These are phyloP conservation scores for Poecilia wingei DNA, from an alignment of 2,797 vertebrate genomes.

Conservation along the genomic window DNA sequence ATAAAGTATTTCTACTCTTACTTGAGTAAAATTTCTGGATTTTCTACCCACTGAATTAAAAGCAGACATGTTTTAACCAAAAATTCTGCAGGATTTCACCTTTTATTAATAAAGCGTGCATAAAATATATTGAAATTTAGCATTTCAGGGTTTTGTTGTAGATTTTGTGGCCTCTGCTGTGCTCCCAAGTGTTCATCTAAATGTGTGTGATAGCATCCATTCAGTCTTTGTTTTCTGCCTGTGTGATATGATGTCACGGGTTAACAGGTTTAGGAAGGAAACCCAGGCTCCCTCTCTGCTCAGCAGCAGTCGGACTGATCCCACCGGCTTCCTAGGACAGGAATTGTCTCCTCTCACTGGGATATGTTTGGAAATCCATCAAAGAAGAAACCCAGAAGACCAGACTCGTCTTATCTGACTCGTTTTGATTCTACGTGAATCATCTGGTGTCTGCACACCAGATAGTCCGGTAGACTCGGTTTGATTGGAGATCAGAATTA, in stretches of 20 bases:
- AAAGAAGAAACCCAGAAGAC: background rate
- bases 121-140: background rate
- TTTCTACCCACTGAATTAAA: too few species aligned
- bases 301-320: background rate
- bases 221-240: background rate
- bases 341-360: background rate
- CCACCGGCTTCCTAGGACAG: background rate
- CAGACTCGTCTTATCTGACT: background rate
- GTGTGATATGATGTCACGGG: background rate
- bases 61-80: too few species aligned
- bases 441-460: too few species aligned
- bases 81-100: background rate
- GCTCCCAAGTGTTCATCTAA: background rate
- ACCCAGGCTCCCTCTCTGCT: background rate
- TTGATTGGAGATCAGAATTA: too few species aligned
- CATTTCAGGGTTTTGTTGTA: background rate
- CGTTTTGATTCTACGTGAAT: background rate
- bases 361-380: background rate
- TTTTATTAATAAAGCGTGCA: background rate
- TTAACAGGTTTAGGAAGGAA: background rate
- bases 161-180: background rate
- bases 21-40: too few species aligned
- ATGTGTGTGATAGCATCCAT: background rate
- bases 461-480: too few species aligned
- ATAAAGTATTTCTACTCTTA: too few species aligned